Conservation (phyloP, 2,797 vertebrate genomes). For the Sebastes kiyomatsui region DNA sequence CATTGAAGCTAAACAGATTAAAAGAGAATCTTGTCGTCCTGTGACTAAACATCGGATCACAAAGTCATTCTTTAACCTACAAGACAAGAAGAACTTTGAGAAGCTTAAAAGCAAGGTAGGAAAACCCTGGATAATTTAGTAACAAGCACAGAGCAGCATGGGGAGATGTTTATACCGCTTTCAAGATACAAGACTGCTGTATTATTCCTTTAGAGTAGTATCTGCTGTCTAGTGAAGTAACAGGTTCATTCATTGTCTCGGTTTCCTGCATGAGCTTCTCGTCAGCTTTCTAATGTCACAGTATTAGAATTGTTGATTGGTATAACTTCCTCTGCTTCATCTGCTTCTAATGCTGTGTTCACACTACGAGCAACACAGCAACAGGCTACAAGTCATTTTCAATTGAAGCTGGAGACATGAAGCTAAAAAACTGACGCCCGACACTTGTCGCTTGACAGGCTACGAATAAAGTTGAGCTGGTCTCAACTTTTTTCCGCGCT, state of each 20-base stretch:
- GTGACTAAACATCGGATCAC: conserved; percentile 20
- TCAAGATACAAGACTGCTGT: not conserved
- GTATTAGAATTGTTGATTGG: not conserved
- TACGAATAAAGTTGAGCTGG: too few species aligned
- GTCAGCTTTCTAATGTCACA: not conserved
- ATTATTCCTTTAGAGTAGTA: not conserved
- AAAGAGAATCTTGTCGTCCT: conserved; percentile 16
- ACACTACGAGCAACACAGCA: not conserved
- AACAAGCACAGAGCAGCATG: not conserved
- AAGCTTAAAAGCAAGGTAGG: conserved; percentile 16
- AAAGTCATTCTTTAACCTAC: conserved; percentile 13
- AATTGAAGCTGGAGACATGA: not conserved
- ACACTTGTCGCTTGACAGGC: too few species aligned
- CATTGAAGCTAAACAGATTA: conserved; percentile 37
- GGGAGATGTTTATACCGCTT: not conserved
- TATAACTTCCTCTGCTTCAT: not conserved
- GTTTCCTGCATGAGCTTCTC: not conserved
- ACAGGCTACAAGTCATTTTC: not conserved
- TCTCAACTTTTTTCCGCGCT: too few species aligned
- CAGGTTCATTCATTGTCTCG: not conserved
- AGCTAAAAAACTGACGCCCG: too few species aligned
- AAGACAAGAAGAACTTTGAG: conserved; percentile 17
- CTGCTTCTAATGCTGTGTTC: not conserved
- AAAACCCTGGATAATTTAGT: conserved; percentile 1
- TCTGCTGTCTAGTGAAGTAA: not conserved